A percentile compares a stretch with the other conserved stretches of the same genome.
Evolutionary conservation across 2,888 invertebrate species (phyloP).

Genomic region (Apamea epomidion): DNA sequence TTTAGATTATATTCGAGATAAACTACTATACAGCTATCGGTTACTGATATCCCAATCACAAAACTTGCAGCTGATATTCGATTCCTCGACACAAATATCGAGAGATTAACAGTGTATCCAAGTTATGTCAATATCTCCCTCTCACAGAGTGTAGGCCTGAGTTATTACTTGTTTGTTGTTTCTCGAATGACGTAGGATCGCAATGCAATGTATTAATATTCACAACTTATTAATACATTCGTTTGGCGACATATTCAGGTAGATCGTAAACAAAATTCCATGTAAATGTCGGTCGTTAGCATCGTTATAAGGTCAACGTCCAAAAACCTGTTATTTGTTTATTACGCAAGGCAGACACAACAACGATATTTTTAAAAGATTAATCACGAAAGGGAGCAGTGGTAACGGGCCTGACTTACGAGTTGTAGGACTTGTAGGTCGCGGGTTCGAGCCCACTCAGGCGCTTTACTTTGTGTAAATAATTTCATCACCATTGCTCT

Average conservation of each 20-base stretch:
- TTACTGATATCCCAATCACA: neutral
- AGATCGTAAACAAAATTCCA: constrained; percentile 39
- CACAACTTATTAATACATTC: constrained; percentile 10
- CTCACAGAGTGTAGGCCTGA: neutral
- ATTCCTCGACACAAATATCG: neutral
- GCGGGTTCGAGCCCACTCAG: neutral
- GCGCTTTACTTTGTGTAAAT: neutral
- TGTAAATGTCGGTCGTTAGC: constrained; percentile 17
- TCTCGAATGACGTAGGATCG: constrained; percentile 3
- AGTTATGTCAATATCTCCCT: neutral
- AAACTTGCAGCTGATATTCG: neutral
- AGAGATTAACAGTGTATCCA: neutral
- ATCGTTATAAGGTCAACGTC: constrained; percentile 7
- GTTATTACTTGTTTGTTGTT: neutral
- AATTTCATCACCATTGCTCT: neutral
- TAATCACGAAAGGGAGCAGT: neutral
- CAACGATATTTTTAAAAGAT: neutral
- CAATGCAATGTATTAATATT: constrained; percentile 36
- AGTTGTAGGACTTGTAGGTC: neutral
- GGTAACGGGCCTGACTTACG: neutral
- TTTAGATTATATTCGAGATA: neutral
- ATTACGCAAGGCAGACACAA: neutral
- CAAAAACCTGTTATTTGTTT: neutral
- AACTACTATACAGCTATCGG: neutral
- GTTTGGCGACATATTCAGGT: constrained; percentile 3